phyloP scores from a whole-genome alignment of 2,888 invertebrate genomes.

The Spodoptera exigua region DNA sequence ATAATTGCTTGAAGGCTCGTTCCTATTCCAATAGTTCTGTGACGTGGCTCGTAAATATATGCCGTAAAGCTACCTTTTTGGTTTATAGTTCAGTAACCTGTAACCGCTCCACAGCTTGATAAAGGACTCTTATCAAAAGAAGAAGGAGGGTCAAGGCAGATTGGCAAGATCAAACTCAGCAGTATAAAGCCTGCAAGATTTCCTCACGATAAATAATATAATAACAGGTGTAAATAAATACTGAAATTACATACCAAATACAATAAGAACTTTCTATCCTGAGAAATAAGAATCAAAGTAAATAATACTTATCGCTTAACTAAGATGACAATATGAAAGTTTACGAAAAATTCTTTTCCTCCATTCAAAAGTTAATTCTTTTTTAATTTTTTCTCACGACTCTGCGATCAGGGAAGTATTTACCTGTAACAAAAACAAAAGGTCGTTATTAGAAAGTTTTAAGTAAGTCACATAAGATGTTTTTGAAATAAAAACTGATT shows the following conservation, averaged over 20 bases:
- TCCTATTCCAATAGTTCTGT: too few relatives aligned
- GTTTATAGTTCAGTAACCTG: too few relatives aligned
- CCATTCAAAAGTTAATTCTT: conserved; percentile 41
- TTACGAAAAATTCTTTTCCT: conserved; percentile 32
- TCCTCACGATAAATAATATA: too few relatives aligned
- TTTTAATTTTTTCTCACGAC: conserved; percentile 39
- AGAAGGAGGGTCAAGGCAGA: too few relatives aligned
- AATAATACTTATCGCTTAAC: conserved; percentile 8
- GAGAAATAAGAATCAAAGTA: conserved; percentile 27
- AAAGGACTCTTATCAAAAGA: too few relatives aligned
- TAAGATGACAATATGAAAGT: conserved; percentile 41
- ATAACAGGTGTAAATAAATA: neutral
- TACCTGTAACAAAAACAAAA: conserved; percentile 64
- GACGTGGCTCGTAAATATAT: too few relatives aligned
- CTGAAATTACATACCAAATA: neutral
- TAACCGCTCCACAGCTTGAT: too few relatives aligned
- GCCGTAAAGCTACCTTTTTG: too few relatives aligned
- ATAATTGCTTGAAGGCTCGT: too few relatives aligned
- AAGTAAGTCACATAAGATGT: conserved; percentile 39
- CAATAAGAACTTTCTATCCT: conserved; percentile 29
- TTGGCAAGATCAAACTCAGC: too few relatives aligned
- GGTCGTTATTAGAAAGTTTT: conserved; percentile 45
- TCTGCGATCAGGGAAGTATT: conserved; percentile 42
- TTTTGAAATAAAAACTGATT: conserved; percentile 26
- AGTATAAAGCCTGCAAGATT: too few relatives aligned